phyloP scores from a whole-genome alignment of 2,113 vertebrate species.

The Phocoena phocoena region DNA sequence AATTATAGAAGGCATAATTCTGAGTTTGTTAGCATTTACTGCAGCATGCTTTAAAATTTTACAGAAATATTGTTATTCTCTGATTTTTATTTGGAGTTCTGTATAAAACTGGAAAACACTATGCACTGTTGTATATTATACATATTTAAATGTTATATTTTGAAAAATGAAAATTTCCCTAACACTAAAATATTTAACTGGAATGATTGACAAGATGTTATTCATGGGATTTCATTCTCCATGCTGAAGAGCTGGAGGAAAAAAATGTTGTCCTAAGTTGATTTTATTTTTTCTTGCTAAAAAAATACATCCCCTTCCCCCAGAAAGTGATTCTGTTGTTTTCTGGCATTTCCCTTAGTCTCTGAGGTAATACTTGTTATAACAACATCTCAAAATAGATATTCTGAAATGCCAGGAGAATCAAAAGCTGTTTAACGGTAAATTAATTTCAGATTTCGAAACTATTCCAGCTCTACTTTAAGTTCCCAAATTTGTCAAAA shows the following conservation, averaged over 20 bases:
- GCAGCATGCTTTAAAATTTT: neutral
- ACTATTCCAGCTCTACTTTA: constrained; percentile 42
- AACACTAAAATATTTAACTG: neutral
- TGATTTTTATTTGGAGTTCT: constrained; percentile 72
- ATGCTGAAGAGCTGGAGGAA: neutral
- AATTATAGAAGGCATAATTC: neutral
- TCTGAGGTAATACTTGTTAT: neutral
- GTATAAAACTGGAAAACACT: constrained; percentile 61
- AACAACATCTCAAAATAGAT: neutral
- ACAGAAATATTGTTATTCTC: constrained; percentile 56
- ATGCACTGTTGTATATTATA: neutral
- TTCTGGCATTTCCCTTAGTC: neutral
- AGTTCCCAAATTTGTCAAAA: neutral
- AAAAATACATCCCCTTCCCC: fast-evolving
- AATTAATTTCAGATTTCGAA: constrained; percentile 40
- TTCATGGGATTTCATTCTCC: neutral
- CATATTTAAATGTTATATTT: neutral
- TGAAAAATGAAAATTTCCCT: neutral
- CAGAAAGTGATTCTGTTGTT: neutral
- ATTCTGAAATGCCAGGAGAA: neutral
- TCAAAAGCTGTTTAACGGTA: neutral
- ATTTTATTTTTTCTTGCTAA: constrained; percentile 11
- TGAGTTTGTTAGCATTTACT: constrained; percentile 44
- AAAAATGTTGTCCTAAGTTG: neutral
- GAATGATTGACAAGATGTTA: neutral